phyloP scores from a whole-genome alignment of 2,888 invertebrate genomes.

The Macrosoma leucophasiata region DNA sequence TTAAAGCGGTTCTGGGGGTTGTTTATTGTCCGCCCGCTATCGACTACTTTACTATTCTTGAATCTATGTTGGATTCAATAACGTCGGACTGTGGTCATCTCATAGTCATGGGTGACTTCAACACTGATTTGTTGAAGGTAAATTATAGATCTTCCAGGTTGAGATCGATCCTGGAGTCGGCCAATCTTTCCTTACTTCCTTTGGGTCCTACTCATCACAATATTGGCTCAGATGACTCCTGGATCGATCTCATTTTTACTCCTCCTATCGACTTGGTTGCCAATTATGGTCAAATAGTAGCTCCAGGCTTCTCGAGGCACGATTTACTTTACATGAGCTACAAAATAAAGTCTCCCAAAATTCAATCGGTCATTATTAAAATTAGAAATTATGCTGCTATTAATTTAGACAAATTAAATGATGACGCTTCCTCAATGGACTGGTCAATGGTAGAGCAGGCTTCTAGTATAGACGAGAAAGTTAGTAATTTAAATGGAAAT shows the following conservation, averaged over 20 bases:
- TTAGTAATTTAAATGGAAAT: not conserved
- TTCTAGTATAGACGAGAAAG: not conserved
- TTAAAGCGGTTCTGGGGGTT: too few species aligned
- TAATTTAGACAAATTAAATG: not conserved
- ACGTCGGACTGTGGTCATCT: too few species aligned
- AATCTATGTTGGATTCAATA: too few species aligned
- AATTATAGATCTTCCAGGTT: too few species aligned
- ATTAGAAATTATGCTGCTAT: not conserved
- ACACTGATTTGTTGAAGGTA: too few species aligned
- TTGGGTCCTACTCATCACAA: too few species aligned
- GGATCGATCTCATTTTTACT: not conserved
- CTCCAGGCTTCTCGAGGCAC: not conserved
- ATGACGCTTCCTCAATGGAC: not conserved
- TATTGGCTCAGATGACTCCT: not conserved
- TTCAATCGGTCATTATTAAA: not conserved
- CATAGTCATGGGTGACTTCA: too few species aligned
- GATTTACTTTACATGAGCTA: not conserved
- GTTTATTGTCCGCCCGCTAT: too few species aligned
- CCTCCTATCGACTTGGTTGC: not conserved
- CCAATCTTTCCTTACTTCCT: too few species aligned
- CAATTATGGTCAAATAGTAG: not conserved
- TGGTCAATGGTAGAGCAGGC: not conserved
- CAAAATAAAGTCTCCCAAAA: not conserved
- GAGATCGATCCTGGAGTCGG: too few species aligned
- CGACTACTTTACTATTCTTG: too few species aligned